A percentile compares a stretch with the other conserved stretches of the same genome.
These are phyloP conservation scores for Octopus sinensis DNA, from an alignment of 1,140 invertebrate species.

Conservation along the genomic window DNA sequence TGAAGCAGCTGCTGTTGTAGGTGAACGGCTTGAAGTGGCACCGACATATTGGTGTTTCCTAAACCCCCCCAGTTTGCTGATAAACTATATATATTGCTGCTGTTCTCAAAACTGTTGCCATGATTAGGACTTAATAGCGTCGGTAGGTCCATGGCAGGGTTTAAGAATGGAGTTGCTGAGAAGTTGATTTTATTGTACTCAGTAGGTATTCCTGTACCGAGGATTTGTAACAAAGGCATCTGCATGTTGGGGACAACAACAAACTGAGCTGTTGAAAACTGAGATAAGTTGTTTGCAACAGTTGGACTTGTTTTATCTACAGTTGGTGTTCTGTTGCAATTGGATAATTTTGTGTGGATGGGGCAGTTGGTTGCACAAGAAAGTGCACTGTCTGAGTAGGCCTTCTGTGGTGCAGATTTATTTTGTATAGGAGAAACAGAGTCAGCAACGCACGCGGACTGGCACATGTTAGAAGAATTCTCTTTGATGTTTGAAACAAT, in stretches of 20 bases:
- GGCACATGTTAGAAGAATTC: neutral
- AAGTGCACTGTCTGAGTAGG: neutral
- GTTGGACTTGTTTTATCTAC: neutral
- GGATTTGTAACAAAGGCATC: slow-evolving; percentile 32
- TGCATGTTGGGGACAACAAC: slow-evolving; percentile 30
- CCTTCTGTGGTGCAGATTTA: neutral
- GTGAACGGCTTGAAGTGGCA: slow-evolving; percentile 2
- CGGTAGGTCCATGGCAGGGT: neutral
- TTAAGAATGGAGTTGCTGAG: slow-evolving; percentile 3
- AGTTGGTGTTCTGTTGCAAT: neutral
- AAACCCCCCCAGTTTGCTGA: neutral
- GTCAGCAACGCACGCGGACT: neutral
- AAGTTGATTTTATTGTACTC: slow-evolving; percentile 10
- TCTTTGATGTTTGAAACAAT: neutral
- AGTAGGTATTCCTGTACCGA: slow-evolving; percentile 15
- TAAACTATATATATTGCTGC: neutral
- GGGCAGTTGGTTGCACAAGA: neutral
- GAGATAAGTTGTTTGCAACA: neutral
- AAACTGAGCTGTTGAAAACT: slow-evolving; percentile 16
- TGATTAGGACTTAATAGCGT: neutral
- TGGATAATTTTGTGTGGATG: neutral
- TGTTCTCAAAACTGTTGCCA: neutral
- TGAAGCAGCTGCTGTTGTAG: slow-evolving; percentile 8
- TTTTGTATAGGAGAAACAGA: neutral
- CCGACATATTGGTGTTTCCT: neutral